phyloP scores from a whole-genome alignment of 1,140 invertebrate species.

The Drosophila nigromelanica region DNA sequence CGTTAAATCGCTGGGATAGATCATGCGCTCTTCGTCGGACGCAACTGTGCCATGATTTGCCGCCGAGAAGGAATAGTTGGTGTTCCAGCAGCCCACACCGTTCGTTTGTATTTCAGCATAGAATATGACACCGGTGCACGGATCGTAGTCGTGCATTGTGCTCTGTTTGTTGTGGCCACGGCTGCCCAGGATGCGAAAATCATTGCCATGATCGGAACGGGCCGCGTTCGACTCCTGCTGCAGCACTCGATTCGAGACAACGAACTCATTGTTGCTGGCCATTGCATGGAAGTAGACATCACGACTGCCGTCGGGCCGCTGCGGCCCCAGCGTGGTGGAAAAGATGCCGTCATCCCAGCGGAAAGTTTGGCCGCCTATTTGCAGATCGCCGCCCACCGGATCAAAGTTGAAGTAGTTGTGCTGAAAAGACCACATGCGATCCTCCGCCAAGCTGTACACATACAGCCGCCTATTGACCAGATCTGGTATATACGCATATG shows the following conservation, averaged over 20 bases:
- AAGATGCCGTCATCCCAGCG: constrained; percentile 91
- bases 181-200: constrained; percentile 86
- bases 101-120: constrained; percentile 88
- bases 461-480: constrained; percentile 88
- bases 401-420: constrained; percentile 91
- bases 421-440: constrained; percentile 88
- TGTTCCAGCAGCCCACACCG: constrained; percentile 90
- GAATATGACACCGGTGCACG: constrained; percentile 86
- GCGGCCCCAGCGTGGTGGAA: constrained; percentile 87
- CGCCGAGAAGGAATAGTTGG: constrained; percentile 84
- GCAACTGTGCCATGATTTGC: constrained; percentile 86
- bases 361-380: constrained; percentile 87
- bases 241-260: constrained; percentile 87
- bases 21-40: constrained; percentile 85
- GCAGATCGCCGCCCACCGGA: constrained; percentile 88
- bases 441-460: constrained; percentile 86
- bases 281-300: constrained; percentile 89
- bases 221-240: constrained; percentile 86
- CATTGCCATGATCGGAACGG: constrained; percentile 86
- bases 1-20: constrained; percentile 86
- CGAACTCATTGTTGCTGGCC: constrained; percentile 87
- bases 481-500: constrained; percentile 90
- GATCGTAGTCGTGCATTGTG: constrained; percentile 87
- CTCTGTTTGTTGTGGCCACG: constrained; percentile 87
- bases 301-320: constrained; percentile 85